A percentile compares a stretch with the other conserved stretches of the same genome.
These are phyloP conservation scores for Acleris emargana DNA, from an alignment of 2,888 invertebrate genomes.

Conservation along the genomic window DNA sequence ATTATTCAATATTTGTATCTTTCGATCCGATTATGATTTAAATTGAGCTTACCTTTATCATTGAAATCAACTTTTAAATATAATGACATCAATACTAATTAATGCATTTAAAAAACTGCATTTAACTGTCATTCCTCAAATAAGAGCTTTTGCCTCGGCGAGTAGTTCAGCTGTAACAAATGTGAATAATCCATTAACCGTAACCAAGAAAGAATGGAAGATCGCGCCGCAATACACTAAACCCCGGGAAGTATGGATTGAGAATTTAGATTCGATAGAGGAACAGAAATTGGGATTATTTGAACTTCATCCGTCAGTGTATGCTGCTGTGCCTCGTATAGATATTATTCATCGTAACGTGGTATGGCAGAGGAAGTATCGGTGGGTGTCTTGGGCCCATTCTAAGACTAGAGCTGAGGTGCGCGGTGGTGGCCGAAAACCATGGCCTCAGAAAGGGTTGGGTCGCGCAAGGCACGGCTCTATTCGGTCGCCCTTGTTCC, in stretches of 20 bases:
- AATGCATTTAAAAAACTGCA: slow-evolving; percentile 68
- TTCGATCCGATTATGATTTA: not conserved
- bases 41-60: not conserved
- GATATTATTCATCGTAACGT: slow-evolving; percentile 95
- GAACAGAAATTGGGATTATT: slow-evolving; percentile 92
- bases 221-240: slow-evolving; percentile 82
- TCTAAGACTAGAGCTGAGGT: slow-evolving; percentile 93
- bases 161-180: slow-evolving; percentile 45
- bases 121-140: slow-evolving; percentile 57
- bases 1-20: slow-evolving; percentile 12
- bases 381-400: slow-evolving; percentile 91
- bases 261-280: slow-evolving; percentile 89
- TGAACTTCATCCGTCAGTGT: slow-evolving; percentile 95
- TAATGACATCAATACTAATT: slow-evolving; percentile 65
- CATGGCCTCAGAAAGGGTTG: slow-evolving; percentile 98
- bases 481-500: slow-evolving; percentile 94
- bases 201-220: slow-evolving; percentile 74
- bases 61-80: not conserved
- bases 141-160: slow-evolving; percentile 57
- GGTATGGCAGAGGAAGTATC: slow-evolving; percentile 92
- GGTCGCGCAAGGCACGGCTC: slow-evolving; percentile 97
- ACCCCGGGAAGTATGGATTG: slow-evolving; percentile 93
- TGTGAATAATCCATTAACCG: slow-evolving; percentile 49
- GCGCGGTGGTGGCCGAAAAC: slow-evolving; percentile 94
- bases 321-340: slow-evolving; percentile 91